Evolutionary conservation across 23 tunicate species (phyloP).

Genomic region (Oikopleura albicans): DNA sequence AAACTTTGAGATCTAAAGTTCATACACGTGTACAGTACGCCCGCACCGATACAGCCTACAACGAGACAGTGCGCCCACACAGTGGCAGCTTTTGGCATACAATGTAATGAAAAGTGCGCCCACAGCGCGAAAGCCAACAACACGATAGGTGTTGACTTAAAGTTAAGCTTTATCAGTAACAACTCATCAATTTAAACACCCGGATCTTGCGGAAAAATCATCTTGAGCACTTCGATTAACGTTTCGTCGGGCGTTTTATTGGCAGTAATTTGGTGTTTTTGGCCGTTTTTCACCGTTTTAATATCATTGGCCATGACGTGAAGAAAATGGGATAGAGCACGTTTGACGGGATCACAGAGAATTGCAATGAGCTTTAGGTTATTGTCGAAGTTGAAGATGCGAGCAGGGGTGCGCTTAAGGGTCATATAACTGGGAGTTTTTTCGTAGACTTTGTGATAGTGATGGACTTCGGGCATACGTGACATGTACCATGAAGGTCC

Average conservation of each 20-base stretch:
- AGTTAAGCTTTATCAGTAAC: too few species aligned
- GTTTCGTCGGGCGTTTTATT: neutral
- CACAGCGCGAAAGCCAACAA: too few species aligned
- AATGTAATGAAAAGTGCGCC: too few species aligned
- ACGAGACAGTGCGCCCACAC: too few species aligned
- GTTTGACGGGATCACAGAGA: neutral
- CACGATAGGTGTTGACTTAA: too few species aligned
- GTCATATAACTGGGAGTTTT: neutral
- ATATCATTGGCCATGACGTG: neutral
- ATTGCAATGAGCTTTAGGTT: neutral
- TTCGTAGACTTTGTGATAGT: neutral
- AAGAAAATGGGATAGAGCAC: neutral
- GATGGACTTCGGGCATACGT: neutral
- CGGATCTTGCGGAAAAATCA: too few species aligned
- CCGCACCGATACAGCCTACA: too few species aligned
- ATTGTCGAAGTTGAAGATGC: neutral
- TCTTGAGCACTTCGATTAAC: neutral
- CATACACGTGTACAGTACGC: too few species aligned
- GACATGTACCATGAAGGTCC: neutral
- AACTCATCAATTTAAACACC: too few species aligned
- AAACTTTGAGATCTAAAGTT: too few species aligned
- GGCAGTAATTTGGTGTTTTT: neutral
- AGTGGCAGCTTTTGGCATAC: too few species aligned
- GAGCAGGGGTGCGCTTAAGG: neutral
- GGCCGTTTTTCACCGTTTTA: neutral